A percentile compares a stretch with the other conserved stretches of the same genome.
phyloP scores from a whole-genome alignment of 2,113 vertebrate species.

The Poecilia latipinna region DNA sequence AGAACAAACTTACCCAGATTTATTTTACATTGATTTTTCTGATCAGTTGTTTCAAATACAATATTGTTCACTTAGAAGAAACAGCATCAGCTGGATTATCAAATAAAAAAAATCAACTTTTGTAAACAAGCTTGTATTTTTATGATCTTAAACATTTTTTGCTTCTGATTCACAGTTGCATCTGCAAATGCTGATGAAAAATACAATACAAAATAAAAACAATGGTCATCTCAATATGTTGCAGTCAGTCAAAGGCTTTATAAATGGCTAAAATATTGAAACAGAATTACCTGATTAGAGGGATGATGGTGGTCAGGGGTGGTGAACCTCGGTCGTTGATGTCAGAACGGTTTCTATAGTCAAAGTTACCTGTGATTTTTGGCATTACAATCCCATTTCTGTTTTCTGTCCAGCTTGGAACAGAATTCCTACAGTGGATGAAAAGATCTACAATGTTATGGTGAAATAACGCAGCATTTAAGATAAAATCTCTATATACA shows the following conservation, averaged over 20 bases:
- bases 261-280: neutral
- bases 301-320: conserved; percentile 44
- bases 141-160: neutral
- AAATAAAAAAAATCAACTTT: neutral
- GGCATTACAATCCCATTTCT: fast-evolving
- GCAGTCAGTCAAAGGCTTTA: neutral
- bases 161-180: neutral
- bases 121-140: neutral
- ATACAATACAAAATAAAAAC: neutral
- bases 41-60: neutral
- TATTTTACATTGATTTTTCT: neutral
- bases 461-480: neutral
- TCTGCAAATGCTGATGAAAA: neutral
- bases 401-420: conserved; percentile 10
- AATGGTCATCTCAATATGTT: neutral
- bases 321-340: conserved; percentile 33
- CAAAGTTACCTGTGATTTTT: conserved; percentile 2
- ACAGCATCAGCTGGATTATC: neutral
- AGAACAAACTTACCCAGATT: neutral
- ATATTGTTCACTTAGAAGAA: neutral
- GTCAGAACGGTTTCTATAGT: conserved; percentile 41
- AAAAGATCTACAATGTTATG: neutral
- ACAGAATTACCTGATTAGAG: conserved; percentile 24
- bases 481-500: neutral
- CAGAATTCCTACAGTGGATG: neutral